phyloP scores from a whole-genome alignment of 2,797 vertebrate species.

The Lutjanus argentimaculatus region DNA sequence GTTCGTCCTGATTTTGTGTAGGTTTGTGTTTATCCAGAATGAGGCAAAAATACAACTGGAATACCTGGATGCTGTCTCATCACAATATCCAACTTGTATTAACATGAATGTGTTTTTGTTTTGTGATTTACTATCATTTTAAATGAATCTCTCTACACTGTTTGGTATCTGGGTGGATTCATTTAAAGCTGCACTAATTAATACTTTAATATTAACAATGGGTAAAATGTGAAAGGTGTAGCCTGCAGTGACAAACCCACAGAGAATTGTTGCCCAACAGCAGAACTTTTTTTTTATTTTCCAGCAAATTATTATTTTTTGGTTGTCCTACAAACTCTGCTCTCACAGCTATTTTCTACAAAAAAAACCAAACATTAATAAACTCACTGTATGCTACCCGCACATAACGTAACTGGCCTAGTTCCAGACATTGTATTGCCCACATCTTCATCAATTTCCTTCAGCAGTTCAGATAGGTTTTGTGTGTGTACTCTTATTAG shows the following conservation, averaged over 20 bases:
- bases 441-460: too few species aligned
- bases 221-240: not conserved
- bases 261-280: not conserved
- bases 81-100: not conserved
- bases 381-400: conserved; percentile 2
- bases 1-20: conserved; percentile 23
- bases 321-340: not conserved
- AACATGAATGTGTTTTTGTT: not conserved
- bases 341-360: not conserved
- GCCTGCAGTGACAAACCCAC: not conserved
- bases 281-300: not conserved
- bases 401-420: not conserved
- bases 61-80: conserved; percentile 17
- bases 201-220: not conserved
- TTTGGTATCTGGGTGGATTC: not conserved
- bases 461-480: too few species aligned
- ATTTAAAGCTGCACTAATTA: conserved; percentile 11
- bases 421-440: too few species aligned
- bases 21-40: conserved; percentile 34
- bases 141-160: not conserved
- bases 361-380: not conserved
- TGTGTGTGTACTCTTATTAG: too few species aligned
- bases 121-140: not conserved
- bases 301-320: conserved; percentile 1
- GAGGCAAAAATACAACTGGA: conserved; percentile 15